phyloP scores from a whole-genome alignment of 1,140 invertebrate species.

The Tenebrio molitor region DNA sequence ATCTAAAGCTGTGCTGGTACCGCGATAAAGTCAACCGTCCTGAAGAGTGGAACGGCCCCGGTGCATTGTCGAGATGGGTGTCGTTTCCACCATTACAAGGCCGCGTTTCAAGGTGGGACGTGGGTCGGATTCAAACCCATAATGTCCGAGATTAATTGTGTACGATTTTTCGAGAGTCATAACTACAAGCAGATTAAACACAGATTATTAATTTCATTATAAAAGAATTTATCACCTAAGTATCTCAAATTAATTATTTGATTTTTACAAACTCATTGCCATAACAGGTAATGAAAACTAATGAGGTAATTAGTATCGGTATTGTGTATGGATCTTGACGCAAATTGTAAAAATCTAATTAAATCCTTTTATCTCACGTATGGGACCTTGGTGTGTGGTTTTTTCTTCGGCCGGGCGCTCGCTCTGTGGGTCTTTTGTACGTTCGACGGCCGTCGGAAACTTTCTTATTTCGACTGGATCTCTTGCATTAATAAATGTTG shows the following conservation, averaged over 20 bases:
- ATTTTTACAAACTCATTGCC: conserved; percentile 40
- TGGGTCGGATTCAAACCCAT: conserved; percentile 18
- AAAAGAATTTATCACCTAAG: conserved; percentile 25
- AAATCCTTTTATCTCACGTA: background rate
- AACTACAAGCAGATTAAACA: conserved; percentile 31
- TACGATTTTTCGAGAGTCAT: conserved; percentile 34
- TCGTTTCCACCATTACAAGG: conserved; percentile 5
- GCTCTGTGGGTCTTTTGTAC: background rate
- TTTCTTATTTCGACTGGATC: conserved; percentile 8
- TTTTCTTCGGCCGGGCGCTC: background rate
- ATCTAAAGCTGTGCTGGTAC: conserved; percentile 1
- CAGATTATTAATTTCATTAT: conserved; percentile 38
- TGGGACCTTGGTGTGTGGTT: background rate
- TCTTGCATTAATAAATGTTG: conserved; percentile 20
- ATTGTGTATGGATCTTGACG: conserved; percentile 17
- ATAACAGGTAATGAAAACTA: conserved; percentile 33
- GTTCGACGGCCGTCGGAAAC: background rate
- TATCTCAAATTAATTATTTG: conserved; percentile 38
- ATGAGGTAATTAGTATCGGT: conserved; percentile 37
- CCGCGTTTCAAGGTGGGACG: conserved; percentile 23
- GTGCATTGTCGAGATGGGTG: conserved; percentile 3
- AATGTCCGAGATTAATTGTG: conserved; percentile 26
- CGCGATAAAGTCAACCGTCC: background rate
- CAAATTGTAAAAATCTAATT: conserved; percentile 28
- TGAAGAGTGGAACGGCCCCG: background rate